These are phyloP conservation scores for Hypocryptadius cinnamomeus DNA, from an alignment of 2,113 vertebrate species.

Conservation along the genomic window DNA sequence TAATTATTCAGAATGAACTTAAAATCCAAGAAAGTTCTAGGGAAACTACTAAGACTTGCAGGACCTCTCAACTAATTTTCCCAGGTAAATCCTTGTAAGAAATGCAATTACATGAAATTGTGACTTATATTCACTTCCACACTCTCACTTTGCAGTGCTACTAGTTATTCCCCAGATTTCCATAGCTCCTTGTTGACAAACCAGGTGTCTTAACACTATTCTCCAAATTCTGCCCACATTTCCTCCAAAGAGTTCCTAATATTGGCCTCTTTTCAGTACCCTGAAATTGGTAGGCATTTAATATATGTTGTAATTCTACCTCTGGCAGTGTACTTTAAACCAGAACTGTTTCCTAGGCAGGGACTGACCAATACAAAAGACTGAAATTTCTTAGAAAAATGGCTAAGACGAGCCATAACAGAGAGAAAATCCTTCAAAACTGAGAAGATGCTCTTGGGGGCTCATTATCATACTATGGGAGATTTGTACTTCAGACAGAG, in stretches of 20 bases:
- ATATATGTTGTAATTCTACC: neutral
- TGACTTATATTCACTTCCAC: neutral
- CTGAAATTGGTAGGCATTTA: neutral
- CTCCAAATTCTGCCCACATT: neutral
- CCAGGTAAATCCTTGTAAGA: neutral
- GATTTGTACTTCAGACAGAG: neutral
- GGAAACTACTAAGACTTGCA: neutral
- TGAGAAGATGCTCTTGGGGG: neutral
- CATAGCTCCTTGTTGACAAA: neutral
- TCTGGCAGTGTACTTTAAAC: neutral
- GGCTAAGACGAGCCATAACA: neutral
- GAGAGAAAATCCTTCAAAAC: neutral
- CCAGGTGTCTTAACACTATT: neutral
- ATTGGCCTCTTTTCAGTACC: neutral
- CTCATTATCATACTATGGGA: neutral
- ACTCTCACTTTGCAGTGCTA: neutral
- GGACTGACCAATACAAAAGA: neutral
- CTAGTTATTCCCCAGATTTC: neutral
- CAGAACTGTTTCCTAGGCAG: neutral
- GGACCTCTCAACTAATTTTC: neutral
- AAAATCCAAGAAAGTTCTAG: neutral
- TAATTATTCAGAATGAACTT: conserved; percentile 2
- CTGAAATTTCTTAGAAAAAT: neutral
- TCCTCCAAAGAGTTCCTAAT: neutral
- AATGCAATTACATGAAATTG: neutral